Percentiles rank a stretch among this genome's conserved stretches.
These are phyloP conservation scores for Equus quagga DNA, from an alignment of 2,113 vertebrate species.

Conservation along the genomic window DNA sequence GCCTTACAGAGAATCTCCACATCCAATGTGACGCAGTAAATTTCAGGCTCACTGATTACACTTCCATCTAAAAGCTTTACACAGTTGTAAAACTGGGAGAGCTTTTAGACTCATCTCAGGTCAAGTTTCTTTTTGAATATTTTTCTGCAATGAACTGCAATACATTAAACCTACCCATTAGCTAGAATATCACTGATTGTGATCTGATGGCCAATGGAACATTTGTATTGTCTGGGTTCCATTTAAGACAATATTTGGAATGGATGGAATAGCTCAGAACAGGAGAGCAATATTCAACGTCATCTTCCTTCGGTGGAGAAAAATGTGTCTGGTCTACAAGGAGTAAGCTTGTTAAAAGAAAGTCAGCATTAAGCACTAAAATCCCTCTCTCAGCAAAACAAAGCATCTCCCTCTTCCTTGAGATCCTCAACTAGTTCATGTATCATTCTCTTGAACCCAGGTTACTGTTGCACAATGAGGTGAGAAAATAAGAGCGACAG, in stretches of 20 bases:
- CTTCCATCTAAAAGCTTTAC: constrained; percentile 74
- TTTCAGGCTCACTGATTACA: constrained; percentile 64
- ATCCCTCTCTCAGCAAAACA: constrained; percentile 27
- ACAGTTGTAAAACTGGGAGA: constrained; percentile 62
- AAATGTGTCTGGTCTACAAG: constrained; percentile 42
- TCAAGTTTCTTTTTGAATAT: constrained; percentile 70
- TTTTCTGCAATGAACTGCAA: constrained; percentile 47
- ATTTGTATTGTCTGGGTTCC: constrained; percentile 67
- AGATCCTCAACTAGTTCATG: not conserved
- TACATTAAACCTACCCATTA: constrained; percentile 62
- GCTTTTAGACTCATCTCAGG: constrained; percentile 65
- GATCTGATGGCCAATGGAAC: constrained; percentile 56
- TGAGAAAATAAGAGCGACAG: not conserved
- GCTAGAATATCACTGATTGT: constrained; percentile 20
- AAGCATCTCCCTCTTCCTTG: not conserved
- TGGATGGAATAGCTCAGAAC: constrained; percentile 40
- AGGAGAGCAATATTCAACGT: constrained; percentile 39
- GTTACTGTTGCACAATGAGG: not conserved
- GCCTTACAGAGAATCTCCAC: constrained; percentile 20
- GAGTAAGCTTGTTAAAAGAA: constrained; percentile 57
- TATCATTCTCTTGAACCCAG: constrained; percentile 48
- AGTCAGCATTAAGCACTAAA: constrained; percentile 48
- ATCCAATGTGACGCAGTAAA: constrained; percentile 62
- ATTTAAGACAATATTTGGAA: constrained; percentile 69
- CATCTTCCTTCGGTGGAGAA: constrained; percentile 23